These are phyloP conservation scores for Eumaeus atala DNA, from an alignment of 1,140 invertebrate species.

Conservation along the genomic window DNA sequence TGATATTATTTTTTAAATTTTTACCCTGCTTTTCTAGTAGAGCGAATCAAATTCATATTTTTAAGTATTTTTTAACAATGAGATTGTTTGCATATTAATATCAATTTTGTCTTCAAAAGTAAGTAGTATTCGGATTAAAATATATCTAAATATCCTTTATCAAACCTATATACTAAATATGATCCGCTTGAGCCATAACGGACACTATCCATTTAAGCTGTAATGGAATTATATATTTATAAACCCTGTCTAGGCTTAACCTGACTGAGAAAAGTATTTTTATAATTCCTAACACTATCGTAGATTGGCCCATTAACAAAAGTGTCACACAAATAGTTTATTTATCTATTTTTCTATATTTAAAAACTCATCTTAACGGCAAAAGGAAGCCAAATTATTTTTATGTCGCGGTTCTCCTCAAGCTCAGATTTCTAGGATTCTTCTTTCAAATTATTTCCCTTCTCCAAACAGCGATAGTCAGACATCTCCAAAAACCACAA, in stretches of 20 bases:
- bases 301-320: background rate
- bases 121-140: background rate
- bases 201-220: constrained; percentile 2
- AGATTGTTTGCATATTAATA: constrained; percentile 3
- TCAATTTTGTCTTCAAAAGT: no score
- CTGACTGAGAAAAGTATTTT: background rate
- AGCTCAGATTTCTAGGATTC: no score
- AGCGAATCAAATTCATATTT: background rate
- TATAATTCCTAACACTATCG: background rate
- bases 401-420: background rate
- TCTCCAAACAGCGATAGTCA: constrained; percentile 23
- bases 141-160: background rate
- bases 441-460: background rate
- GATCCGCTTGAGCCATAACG: background rate
- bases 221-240: background rate
- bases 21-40: background rate
- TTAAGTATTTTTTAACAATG: background rate
- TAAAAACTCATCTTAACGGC: background rate
- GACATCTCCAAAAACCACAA: constrained; percentile 18
- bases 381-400: constrained; percentile 1
- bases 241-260: background rate
- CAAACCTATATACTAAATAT: background rate
- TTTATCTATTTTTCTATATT: constrained; percentile 2
- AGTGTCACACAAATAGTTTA: background rate
- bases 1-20: constrained; percentile 10